A percentile compares a stretch with the other conserved stretches of the same genome.
Evolutionary conservation across 2,888 invertebrate genomes (phyloP).

Genomic region (Smittia sp.): DNA sequence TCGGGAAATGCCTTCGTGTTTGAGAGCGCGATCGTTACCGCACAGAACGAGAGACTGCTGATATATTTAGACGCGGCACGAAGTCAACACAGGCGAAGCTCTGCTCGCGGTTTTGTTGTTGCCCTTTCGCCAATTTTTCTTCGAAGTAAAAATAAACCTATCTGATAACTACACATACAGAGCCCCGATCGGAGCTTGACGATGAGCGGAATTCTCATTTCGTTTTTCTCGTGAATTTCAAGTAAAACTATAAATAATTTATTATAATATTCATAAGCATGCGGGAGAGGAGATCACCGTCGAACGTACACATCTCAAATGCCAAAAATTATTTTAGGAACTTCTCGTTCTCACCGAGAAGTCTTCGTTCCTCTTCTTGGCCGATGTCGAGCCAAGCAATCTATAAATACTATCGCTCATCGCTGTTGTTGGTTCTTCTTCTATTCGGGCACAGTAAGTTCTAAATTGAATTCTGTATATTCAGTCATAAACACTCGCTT

Average conservation of each 20-base stretch:
- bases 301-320: background rate
- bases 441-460: background rate
- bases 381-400: background rate
- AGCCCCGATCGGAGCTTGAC: background rate
- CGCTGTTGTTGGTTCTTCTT: background rate
- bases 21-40: too few species aligned
- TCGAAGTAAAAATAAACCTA: background rate
- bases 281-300: background rate
- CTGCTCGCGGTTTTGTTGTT: background rate
- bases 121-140: background rate
- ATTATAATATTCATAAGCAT: background rate
- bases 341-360: too few species aligned
- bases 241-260: slow-evolving; percentile 8
- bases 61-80: background rate
- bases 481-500: background rate
- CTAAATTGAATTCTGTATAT: too few species aligned
- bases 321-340: slow-evolving; percentile 2
- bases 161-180: background rate
- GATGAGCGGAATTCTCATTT: too few species aligned
- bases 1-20: background rate
- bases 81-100: background rate
- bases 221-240: background rate
- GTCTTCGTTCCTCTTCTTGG: too few species aligned
- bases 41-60: too few species aligned
- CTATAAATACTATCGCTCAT: background rate